These are phyloP conservation scores for Heliconius ethilla DNA, from an alignment of 2,888 invertebrate genomes.

Conservation along the genomic window DNA sequence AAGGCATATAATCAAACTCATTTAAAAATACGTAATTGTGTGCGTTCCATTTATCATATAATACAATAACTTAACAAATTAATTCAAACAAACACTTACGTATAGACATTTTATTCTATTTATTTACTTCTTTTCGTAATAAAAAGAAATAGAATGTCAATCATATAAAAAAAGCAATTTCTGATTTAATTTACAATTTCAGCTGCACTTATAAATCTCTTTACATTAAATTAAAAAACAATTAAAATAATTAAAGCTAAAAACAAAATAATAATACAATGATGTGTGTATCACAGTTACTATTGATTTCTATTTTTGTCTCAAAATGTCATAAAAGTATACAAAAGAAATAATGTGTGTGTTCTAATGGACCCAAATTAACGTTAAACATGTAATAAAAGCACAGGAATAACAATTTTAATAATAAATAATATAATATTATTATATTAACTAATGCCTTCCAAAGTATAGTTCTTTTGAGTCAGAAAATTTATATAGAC, in stretches of 20 bases:
- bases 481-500: too few species aligned
- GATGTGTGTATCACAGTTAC: conserved; percentile 25
- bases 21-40: not conserved
- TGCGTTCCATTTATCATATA: not conserved
- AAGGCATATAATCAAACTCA: not conserved
- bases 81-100: conserved; percentile 3
- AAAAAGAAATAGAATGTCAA: not conserved
- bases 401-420: not conserved
- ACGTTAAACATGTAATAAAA: not conserved
- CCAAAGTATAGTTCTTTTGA: too few species aligned
- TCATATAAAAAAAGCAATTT: not conserved
- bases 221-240: conserved; percentile 4
- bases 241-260: conserved; percentile 33
- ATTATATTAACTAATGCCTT: too few species aligned
- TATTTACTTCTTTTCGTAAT: too few species aligned
- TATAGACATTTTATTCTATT: not conserved
- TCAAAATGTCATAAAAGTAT: conserved; percentile 1
- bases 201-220: not conserved
- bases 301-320: conserved; percentile 8
- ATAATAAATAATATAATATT: too few species aligned
- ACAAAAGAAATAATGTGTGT: not conserved
- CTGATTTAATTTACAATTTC: not conserved
- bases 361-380: not conserved
- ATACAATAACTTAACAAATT: not conserved
- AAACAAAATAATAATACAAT: conserved; percentile 17